phyloP scores from a whole-genome alignment of 2,888 invertebrate genomes.

The Xestia ashworthii region DNA sequence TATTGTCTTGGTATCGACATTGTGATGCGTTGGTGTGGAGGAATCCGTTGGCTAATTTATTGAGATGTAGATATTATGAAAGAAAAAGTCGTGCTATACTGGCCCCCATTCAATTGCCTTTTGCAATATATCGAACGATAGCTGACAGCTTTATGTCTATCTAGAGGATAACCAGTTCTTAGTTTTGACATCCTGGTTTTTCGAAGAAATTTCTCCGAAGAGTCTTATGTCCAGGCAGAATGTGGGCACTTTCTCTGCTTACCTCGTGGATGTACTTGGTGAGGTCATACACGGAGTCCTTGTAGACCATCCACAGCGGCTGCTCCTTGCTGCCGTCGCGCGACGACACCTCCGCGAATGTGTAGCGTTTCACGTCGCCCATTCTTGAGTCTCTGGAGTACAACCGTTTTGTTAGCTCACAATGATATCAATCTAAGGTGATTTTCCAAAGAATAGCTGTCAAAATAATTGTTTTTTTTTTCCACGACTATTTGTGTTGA shows the following conservation, averaged over 20 bases:
- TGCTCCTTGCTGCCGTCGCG: conserved; percentile 90
- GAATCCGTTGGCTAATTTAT: not conserved
- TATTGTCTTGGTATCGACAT: not conserved
- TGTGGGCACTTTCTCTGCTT: conserved; percentile 50
- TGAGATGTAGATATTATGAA: not conserved
- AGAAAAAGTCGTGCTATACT: not conserved
- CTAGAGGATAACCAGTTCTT: not conserved
- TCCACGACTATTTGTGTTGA: not conserved
- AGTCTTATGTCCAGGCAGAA: not conserved
- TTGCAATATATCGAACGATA: not conserved
- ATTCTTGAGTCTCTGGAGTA: conserved; percentile 65
- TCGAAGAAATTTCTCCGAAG: not conserved
- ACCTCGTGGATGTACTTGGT: conserved; percentile 92
- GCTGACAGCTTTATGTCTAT: no score
- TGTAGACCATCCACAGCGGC: conserved; percentile 92
- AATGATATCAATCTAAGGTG: not conserved
- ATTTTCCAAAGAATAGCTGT: not conserved
- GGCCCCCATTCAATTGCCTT: not conserved
- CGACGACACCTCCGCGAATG: conserved; percentile 90
- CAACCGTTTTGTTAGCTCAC: not conserved
- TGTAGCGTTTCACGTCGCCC: conserved; percentile 78
- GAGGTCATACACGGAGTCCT: conserved; percentile 93
- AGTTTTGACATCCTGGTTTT: not conserved
- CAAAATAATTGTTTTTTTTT: not conserved
- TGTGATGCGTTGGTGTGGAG: not conserved